Evolutionary conservation across 2,888 invertebrate species (phyloP), one percentile per base, ranked within the genome.

Genomic region (Melanophora roralis): DNA sequence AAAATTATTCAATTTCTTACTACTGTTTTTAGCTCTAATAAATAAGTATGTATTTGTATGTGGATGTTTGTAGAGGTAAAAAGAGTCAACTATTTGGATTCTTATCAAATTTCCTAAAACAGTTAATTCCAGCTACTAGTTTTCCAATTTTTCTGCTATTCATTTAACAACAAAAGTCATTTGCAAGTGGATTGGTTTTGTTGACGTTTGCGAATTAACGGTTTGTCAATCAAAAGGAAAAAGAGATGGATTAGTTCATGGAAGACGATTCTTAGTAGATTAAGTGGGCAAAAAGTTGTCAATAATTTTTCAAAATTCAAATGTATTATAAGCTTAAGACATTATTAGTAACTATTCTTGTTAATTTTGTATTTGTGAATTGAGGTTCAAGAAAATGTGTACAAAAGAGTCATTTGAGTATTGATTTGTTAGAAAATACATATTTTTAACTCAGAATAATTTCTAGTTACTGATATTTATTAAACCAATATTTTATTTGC

Each of bases 121-220:
- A 55, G 60, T 67, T 67, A 75, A 67, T 75, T 71, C 75, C 47
- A 27, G 79, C 79, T 79, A 79, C 79, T 65, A 60, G 79, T 79
- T 60, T 74, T 57, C 32, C 36, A 5, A 23, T 7, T 34, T 27
- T 7, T 8, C 12, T 19, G 21, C 32, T 21, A 51, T 71, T 72
- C 62, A 23, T 8, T 9, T 34, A 59, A 19, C 16, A 14, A 23
- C 7, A 69, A 11, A 11, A 19, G n/a, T 51, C 19, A 27, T 11
- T 59, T 74, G 40, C 19, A n/a, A 27, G 47, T 27, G 19, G 12
- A 3, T 1, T 43, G 53, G 9, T 45, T 34, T 74, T 59, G 65
- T 67, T 73, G 73, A 73, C 40, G 38, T 16, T 32, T 21, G 5
- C 11, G 8, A 19, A 49, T 65, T 59, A 64, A 67, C 38, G 43